Conservation (phyloP, 1,140 invertebrate species). For the Temnothorax curvispinosus region DNA sequence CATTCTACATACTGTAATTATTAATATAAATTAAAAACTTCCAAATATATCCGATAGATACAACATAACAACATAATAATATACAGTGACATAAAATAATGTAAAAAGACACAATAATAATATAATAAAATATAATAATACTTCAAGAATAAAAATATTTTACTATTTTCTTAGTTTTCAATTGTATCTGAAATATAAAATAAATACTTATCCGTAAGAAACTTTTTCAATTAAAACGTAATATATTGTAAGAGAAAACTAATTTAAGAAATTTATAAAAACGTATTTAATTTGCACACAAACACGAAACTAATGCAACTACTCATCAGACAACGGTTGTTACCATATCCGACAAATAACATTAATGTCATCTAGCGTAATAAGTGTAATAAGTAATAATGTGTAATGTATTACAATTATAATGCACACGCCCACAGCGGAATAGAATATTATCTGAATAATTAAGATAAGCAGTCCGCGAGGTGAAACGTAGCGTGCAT, state of each 20-base stretch:
- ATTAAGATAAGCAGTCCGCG: conserved; percentile 9
- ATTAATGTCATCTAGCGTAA: conserved; percentile 1
- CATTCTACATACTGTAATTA: background rate
- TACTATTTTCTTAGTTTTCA: background rate
- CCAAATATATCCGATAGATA: background rate
- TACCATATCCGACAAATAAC: background rate
- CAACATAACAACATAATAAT: background rate
- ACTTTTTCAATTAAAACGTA: background rate
- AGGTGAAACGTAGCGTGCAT: background rate
- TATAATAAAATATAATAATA: background rate
- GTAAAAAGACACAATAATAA: background rate
- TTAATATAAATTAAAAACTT: conserved; percentile 1
- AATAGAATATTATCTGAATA: conserved; percentile 4
- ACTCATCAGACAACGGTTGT: background rate
- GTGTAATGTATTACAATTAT: background rate
- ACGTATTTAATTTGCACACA: background rate
- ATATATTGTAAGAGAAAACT: background rate
- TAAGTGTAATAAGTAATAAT: conserved; percentile 7
- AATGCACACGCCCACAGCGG: background rate
- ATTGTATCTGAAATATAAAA: background rate
- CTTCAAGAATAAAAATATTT: background rate
- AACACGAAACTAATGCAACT: background rate
- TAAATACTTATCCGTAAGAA: background rate
- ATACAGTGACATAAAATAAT: background rate
- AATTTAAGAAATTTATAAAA: background rate